Conservation (phyloP, 2,113 vertebrate genomes). For the Sapajus apella region DNA sequence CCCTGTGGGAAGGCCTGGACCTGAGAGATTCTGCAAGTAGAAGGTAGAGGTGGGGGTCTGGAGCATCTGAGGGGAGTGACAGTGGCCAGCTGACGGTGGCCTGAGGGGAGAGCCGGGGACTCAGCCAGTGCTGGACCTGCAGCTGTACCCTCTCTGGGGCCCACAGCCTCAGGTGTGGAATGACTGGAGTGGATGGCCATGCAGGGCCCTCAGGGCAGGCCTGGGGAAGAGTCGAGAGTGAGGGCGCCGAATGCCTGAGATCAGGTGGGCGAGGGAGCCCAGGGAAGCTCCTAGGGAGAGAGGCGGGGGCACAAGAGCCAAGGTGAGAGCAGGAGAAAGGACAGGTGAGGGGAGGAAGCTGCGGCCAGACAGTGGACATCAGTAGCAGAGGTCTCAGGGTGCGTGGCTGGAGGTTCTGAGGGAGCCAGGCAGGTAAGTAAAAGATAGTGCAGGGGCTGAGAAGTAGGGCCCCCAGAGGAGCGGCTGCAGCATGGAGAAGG, state of each 20-base stretch:
- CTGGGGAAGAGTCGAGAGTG: not conserved
- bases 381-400: not conserved
- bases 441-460: not conserved
- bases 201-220: not conserved
- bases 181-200: rapidly evolving
- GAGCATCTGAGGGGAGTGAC: not conserved
- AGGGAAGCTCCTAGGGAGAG: not conserved
- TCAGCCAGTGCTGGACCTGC: not conserved
- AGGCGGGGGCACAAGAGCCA: not conserved
- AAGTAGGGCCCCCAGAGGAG: not conserved
- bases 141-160: not conserved
- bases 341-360: not conserved
- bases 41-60: not conserved
- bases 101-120: not conserved
- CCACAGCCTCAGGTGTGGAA: not conserved
- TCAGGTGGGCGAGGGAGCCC: not conserved
- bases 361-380: not conserved
- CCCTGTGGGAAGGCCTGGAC: not conserved
- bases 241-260: not conserved
- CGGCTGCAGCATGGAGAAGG: not conserved
- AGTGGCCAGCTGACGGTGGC: not conserved
- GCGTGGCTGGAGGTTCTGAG: not conserved
- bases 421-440: not conserved
- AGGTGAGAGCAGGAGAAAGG: not conserved
- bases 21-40: not conserved